Base-by-base conservation (phyloP, 2,797 vertebrate genomes). In the Tokudaia muenninki region DNA sequence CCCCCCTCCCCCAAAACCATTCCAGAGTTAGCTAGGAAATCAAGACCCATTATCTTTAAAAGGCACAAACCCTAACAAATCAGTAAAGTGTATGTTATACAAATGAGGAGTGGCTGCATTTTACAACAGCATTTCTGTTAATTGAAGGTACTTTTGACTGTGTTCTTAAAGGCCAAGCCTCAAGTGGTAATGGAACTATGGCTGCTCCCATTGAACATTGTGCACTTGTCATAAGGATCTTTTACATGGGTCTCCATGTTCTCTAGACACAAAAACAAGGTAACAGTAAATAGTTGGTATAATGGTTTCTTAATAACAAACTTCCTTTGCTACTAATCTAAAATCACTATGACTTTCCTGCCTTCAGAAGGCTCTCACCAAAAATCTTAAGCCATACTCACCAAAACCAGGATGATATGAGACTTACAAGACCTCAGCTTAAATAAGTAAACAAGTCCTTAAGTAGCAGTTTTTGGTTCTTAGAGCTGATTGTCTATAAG, bases 111-210 rank as follows among this genome's bases (percentile, higher is more conserved):
- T 81, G 29, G 63, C 61, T 50, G 34, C 19, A 3, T 72, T 87
- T 29, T 63, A 80, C 90, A 34, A 63, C 17, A 86, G 1, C 6
- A 21, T 65, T 94, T 65, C 31, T 37, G 47, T 37, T 81, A 14
- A 52, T 14, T 55, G 70, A 61, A 67, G 1, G 13, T 57, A 55
- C 59, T 2, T 75, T 41, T 3, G 17, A 6, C 16, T n/a, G 10
- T 77, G 34, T 74, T 24, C 61, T 57, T 80, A 31, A 59, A 89
- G 59, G 70, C 65, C 95, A 31, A 92, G 9, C 31, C 80, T 90
- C 87, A 89, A 93, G 50, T 26, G 93, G 72, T 97, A 97, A 95
- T 10, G 26, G 65, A 95, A 67, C 50, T 77, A 61, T 34, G 87
- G 0, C 6, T 67, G 29, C 44, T 86, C 44, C 29, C 34, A 31